These are phyloP conservation scores for Microtus pennsylvanicus DNA, from an alignment of 2,113 vertebrate genomes.

Conservation along the genomic window DNA sequence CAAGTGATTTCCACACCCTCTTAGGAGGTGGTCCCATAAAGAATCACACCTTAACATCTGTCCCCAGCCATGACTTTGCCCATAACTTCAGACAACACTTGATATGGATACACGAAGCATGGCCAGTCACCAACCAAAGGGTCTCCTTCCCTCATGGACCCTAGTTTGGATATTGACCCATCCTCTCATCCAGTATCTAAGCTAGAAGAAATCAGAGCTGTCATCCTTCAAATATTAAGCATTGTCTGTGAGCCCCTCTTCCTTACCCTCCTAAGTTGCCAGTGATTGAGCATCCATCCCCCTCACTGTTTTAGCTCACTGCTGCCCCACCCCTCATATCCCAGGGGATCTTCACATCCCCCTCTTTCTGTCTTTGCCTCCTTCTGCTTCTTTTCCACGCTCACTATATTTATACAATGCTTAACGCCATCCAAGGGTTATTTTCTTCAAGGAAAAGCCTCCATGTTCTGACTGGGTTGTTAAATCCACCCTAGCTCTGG, in stretches of 20 bases:
- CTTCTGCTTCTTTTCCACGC: not conserved
- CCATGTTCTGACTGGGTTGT: not conserved
- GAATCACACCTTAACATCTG: not conserved
- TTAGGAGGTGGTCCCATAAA: not conserved
- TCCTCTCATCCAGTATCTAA: not conserved
- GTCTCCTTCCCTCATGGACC: not conserved
- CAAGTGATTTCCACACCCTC: not conserved
- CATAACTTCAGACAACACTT: not conserved
- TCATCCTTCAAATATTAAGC: not conserved
- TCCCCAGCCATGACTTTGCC: not conserved
- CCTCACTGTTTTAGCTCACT: not conserved
- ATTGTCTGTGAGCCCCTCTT: not conserved
- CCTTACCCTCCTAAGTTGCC: not conserved
- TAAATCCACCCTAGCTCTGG: not conserved
- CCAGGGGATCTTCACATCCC: not conserved
- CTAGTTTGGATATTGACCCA: too few species aligned
- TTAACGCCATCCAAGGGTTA: not conserved
- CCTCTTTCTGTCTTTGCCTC: not conserved
- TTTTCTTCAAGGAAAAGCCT: conserved; percentile 2
- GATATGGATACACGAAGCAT: not conserved
- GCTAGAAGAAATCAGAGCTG: not conserved
- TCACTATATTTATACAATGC: not conserved
- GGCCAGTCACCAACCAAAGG: not conserved
- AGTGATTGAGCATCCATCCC: rapidly evolving
- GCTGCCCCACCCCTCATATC: rapidly evolving